Percentiles rank a stretch among this genome's conserved stretches.
These are phyloP conservation scores for Drosophila kikkawai DNA, from an alignment of 1,140 invertebrate species.

Conservation along the genomic window DNA sequence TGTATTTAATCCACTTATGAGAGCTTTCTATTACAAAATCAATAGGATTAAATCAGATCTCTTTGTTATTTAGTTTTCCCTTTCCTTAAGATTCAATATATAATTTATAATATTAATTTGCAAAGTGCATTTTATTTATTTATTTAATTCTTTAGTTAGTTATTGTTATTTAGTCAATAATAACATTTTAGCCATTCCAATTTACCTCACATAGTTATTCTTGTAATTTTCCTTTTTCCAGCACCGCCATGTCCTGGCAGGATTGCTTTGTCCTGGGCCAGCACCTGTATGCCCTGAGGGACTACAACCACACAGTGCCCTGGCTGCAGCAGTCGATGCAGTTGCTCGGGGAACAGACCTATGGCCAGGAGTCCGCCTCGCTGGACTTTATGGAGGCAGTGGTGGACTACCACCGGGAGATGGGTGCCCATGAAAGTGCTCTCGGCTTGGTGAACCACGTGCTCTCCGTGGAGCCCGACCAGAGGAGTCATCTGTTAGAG, in stretches of 20 bases:
- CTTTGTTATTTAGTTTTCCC: neutral
- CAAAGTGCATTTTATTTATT: neutral
- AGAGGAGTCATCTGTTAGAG: slow-evolving; percentile 91
- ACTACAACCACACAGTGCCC: slow-evolving; percentile 95
- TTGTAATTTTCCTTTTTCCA: slow-evolving; percentile 43
- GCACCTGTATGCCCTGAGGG: slow-evolving; percentile 95
- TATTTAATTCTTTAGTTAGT: too few relatives aligned
- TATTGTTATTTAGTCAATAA: too few relatives aligned
- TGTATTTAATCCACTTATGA: neutral
- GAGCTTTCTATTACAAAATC: neutral
- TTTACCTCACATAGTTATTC: neutral
- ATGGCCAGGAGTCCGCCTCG: slow-evolving; percentile 47
- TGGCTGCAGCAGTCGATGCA: slow-evolving; percentile 96
- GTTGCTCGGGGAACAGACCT: slow-evolving; percentile 53
- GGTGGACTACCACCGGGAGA: slow-evolving; percentile 89
- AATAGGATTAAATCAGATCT: neutral
- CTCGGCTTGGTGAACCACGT: slow-evolving; percentile 95
- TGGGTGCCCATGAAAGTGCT: slow-evolving; percentile 93
- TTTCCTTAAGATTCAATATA: neutral
- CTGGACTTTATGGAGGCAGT: slow-evolving; percentile 78
- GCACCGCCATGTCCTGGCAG: slow-evolving; percentile 89
- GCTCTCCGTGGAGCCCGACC: slow-evolving; percentile 92
- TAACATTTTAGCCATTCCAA: too few relatives aligned
- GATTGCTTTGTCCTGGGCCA: slow-evolving; percentile 99
- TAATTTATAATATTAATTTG: neutral